Evolutionary conservation across 2,113 vertebrate genomes (phyloP).

Genomic region (Acanthisitta chloris): DNA sequence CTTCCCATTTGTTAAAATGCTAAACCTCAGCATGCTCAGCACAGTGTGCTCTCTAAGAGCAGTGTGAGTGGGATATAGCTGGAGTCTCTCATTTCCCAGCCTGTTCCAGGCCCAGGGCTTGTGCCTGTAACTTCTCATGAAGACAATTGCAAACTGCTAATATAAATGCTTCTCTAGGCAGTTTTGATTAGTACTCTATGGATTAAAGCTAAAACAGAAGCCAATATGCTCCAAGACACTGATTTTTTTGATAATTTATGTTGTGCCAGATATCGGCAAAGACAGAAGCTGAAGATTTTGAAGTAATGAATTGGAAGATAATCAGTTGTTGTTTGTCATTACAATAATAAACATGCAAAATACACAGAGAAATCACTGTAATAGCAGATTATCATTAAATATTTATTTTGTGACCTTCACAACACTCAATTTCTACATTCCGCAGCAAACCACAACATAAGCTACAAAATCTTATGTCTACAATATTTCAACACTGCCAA

Average conservation of each 20-base stretch:
- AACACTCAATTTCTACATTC: not conserved
- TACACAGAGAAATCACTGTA: not conserved
- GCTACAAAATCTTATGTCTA: not conserved
- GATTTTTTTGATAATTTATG: not conserved
- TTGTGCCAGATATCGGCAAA: not conserved
- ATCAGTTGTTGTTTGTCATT: not conserved
- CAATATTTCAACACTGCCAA: not conserved
- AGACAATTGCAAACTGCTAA: not conserved
- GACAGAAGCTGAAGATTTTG: not conserved
- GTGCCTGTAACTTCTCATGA: not conserved
- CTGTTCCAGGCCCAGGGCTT: not conserved
- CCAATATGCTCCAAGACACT: not conserved
- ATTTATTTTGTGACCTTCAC: not conserved
- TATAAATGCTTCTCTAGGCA: not conserved
- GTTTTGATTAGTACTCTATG: not conserved
- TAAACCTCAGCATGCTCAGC: not conserved
- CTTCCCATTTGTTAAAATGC: not conserved
- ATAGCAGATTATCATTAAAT: not conserved
- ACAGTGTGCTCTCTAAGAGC: not conserved
- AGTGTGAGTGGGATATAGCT: not conserved
- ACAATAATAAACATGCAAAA: not conserved
- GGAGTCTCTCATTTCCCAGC: not conserved
- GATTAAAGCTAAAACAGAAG: not conserved
- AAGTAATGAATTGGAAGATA: not conserved
- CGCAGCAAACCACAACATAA: not conserved